phyloP scores from a whole-genome alignment of 2,797 vertebrate species.

The Typhlichthys eigenmanni region DNA sequence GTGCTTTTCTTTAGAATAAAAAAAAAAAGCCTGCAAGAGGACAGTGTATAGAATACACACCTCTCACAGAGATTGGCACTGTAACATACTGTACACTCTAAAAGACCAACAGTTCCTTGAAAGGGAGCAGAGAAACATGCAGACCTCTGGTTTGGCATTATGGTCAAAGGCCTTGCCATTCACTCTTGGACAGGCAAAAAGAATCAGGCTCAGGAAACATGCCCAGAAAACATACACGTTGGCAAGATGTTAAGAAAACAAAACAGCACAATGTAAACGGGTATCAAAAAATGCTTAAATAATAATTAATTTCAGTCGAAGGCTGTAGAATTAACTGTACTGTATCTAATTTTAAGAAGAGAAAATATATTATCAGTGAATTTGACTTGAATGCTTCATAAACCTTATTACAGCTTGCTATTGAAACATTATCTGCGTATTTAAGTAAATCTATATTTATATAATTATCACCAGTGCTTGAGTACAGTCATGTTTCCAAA shows the following conservation, averaged over 20 bases:
- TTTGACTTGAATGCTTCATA: constrained; percentile 47
- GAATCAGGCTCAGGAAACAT: constrained; percentile 68
- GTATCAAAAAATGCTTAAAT: background rate
- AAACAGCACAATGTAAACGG: constrained; percentile 10
- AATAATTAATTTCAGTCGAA: constrained; percentile 17
- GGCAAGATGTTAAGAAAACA: constrained; percentile 19
- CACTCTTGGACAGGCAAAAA: constrained; percentile 67
- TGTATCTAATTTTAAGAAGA: constrained; percentile 39
- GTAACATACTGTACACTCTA: constrained; percentile 73
- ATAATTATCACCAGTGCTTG: constrained; percentile 27
- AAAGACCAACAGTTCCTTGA: constrained; percentile 57
- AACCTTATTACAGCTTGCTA: constrained; percentile 34
- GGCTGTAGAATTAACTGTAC: constrained; percentile 26
- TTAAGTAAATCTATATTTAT: constrained; percentile 30
- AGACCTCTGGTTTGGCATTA: constrained; percentile 69
- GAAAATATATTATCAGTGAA: constrained; percentile 31
- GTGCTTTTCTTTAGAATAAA: constrained; percentile 74
- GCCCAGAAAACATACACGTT: constrained; percentile 51
- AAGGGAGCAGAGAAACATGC: constrained; percentile 72
- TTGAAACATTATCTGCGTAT: constrained; percentile 42
- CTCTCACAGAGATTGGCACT: constrained; percentile 76
- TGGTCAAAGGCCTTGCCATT: constrained; percentile 73
- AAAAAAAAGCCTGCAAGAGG: constrained; percentile 50
- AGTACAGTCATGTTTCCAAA: constrained; percentile 19
- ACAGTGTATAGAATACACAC: constrained; percentile 59